Percentiles rank a stretch among this genome's conserved stretches.
phyloP scores from a whole-genome alignment of 2,888 invertebrate genomes.

The Papilio gigon region DNA sequence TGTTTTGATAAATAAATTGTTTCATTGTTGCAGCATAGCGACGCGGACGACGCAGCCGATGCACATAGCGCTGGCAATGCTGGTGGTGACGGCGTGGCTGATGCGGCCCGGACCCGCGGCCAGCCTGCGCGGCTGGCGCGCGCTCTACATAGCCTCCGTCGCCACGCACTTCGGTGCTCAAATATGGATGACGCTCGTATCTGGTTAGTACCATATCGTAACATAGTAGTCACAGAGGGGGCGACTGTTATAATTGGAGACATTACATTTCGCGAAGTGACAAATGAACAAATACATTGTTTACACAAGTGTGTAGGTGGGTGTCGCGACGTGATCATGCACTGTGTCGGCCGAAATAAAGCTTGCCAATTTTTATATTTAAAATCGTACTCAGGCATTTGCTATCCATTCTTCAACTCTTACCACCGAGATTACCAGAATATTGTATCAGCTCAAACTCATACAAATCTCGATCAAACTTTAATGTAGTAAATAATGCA shows the following conservation, averaged over 20 bases:
- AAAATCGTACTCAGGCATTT: not conserved
- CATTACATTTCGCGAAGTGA: not conserved
- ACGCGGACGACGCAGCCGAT: constrained; percentile 89
- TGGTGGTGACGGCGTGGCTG: constrained; percentile 77
- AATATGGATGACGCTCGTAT: constrained; percentile 96
- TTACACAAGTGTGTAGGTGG: not conserved
- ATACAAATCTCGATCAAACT: not conserved
- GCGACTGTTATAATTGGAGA: too few species aligned
- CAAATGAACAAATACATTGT: not conserved
- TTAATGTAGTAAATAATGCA: not conserved
- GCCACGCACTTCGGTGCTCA: constrained; percentile 93
- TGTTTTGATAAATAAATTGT: not conserved
- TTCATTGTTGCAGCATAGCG: constrained; percentile 81
- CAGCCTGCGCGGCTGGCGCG: constrained; percentile 75
- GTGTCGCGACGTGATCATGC: not conserved
- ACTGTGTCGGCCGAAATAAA: not conserved
- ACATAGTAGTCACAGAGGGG: too few species aligned
- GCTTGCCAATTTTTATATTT: constrained; percentile 8
- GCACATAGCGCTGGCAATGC: constrained; percentile 85
- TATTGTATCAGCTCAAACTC: too few species aligned
- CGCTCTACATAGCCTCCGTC: constrained; percentile 89
- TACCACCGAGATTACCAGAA: too few species aligned
- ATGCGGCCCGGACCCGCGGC: constrained; percentile 59
- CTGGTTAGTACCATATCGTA: constrained; percentile 82
- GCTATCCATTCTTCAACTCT: not conserved